Evolutionary conservation across 2,797 vertebrate genomes (phyloP).

Genomic region (Enteromius treurensis): DNA sequence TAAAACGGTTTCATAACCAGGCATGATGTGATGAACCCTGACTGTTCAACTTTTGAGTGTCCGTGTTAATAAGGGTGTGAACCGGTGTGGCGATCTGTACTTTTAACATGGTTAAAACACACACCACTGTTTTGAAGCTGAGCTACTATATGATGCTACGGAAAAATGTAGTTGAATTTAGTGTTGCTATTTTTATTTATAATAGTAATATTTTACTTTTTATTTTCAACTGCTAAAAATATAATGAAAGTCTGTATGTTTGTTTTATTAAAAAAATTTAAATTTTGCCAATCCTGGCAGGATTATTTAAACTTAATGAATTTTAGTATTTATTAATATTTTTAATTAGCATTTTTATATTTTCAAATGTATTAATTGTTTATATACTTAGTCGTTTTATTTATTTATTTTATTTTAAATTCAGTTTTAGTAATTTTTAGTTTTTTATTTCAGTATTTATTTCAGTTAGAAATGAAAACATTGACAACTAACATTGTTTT

Average conservation of each 20-base stretch:
- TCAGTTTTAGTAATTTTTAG: neutral
- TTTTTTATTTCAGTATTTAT: neutral
- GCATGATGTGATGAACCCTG: neutral
- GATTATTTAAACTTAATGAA: too few relatives aligned
- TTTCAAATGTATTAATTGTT: too few relatives aligned
- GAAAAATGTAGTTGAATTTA: neutral
- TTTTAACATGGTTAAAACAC: neutral
- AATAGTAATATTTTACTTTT: too few relatives aligned
- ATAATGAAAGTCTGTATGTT: too few relatives aligned
- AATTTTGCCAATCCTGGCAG: too few relatives aligned
- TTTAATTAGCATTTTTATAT: neutral
- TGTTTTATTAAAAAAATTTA: too few relatives aligned
- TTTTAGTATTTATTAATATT: neutral
- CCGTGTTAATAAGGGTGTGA: neutral
- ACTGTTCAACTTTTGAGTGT: neutral
- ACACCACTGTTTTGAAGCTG: neutral
- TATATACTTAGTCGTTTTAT: too few relatives aligned
- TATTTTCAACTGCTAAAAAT: too few relatives aligned
- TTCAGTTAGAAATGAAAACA: too few relatives aligned
- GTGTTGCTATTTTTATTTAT: neutral
- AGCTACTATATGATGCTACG: too few relatives aligned
- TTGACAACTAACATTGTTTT: too few relatives aligned
- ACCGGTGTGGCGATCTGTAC: neutral
- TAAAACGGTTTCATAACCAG: neutral
- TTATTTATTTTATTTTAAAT: neutral